Base-by-base conservation (phyloP, 2,113 vertebrate species). In the Sapajus apella region DNA sequence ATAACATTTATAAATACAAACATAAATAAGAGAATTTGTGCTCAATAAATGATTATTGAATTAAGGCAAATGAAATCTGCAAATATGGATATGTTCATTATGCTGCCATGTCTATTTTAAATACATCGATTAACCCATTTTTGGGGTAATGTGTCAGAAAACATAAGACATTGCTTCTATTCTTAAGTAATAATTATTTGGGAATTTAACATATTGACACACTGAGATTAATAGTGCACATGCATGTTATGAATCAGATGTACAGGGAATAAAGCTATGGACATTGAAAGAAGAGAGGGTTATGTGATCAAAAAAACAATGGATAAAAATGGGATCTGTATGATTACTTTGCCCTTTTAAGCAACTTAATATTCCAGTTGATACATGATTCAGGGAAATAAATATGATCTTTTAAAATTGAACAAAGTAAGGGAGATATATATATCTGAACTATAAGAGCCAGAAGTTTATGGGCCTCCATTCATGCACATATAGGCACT, bases 391-490 rank as follows among this genome's bases (percentile, higher is more conserved):
- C 8, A 77, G 17, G 12, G n/a, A 88, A 70, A n/a, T 68, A 45
- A 88, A 61, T 47, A 37, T 2, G 12, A 3, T 47, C 0, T 37
- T 86, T 40, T 66, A 56, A 75, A 81, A 86, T 73, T 81, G 75
- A 45, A 73, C 9, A 13, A 90, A 76, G 8, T 55, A 27, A 86
- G 35, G 8, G 55, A 17, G 58, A 35, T 9, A 45, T 64, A 45
- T 72, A 1, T 23, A 45, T 75, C 27, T 47, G 27, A 43, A 47
- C 18, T 5, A 25, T 20, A 50, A 47, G 10, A 96, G 25, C 27
- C 94, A 97, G 90, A 37, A 87, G 10, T 95, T 93, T 97, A 61
- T 84, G 52, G 35, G n/a, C 7, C 6, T 96, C 64, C 27, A 20
- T 97, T 95, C 23, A 35, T 95, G 45, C 37, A 96, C n/a, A 85